Evolutionary conservation across 2,888 invertebrate genomes (phyloP), one percentile per base, ranked within the genome.

Genomic region (Macrophya alboannulata): DNA sequence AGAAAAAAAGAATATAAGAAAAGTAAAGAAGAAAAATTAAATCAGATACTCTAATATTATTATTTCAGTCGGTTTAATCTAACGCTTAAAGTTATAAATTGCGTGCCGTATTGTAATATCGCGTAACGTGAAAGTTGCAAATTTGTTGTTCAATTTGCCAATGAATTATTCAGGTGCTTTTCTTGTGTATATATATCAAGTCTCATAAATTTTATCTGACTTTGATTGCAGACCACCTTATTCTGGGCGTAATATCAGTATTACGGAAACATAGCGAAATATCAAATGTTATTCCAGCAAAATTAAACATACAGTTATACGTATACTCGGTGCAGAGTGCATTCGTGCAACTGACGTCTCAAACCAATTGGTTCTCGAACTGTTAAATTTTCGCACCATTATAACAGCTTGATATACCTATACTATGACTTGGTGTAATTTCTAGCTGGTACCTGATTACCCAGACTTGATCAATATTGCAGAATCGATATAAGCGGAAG

Each of bases 121-220:
- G 37, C 55, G 37, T 77, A 77, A 77, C 37, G 45, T 74, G 12
- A 74, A 74, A 74, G 45, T 74, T 74, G 21, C 40, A 45, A 74
- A 74, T 74, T 74, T 74, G 72, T 74, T 17, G 72, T 21, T 74
- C 43, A 74, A 74, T 74, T 43, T 74, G 21, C 43, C n/a, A 43
- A 74, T 43, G 45, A 74, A 74, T 74, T n/a, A 74, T 74, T 74
- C 72, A 74, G n/a, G 43, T 74, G 45, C 21, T 43, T 43, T 74
- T 74, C 45, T 74, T 25, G 72, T 31, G 31, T 74, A 21, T 74
- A 71, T 31, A 40, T 15, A 37, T 12, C 21, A 10, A 74, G 45
- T 9, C 45, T 43, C 4, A 74, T 74, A 17, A 45, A 74, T 74
- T 45, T 45, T 45, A 74, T 74, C 45, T 21, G 72, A 43, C 12